phyloP scores from a whole-genome alignment of 2,113 vertebrate genomes.

The Gallinago media region DNA sequence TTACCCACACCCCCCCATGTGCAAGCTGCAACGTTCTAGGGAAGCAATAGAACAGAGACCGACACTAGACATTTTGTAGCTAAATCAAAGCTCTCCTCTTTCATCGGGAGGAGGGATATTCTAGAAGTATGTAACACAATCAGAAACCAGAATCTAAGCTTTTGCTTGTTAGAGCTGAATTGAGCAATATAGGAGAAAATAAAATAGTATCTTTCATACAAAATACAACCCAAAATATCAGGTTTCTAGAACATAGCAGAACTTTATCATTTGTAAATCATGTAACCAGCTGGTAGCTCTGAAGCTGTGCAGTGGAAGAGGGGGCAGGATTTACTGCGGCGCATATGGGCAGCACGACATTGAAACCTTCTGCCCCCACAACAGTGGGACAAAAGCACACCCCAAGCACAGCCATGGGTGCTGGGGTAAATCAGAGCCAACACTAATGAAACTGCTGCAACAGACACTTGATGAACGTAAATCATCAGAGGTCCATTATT shows the following conservation, averaged over 20 bases:
- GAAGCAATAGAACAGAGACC: background rate
- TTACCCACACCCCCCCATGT: background rate
- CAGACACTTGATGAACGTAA: background rate
- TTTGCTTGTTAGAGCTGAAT: background rate
- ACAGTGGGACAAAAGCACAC: background rate
- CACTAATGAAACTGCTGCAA: background rate
- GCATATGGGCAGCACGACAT: fast-evolving
- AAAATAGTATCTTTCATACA: background rate
- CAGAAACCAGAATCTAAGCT: background rate
- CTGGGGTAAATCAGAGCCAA: background rate
- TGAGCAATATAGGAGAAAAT: background rate
- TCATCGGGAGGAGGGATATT: background rate
- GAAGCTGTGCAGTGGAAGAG: background rate
- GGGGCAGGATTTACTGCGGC: background rate
- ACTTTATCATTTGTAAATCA: background rate
- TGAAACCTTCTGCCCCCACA: background rate
- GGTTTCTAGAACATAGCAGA: background rate
- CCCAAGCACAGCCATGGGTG: background rate
- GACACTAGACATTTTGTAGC: background rate
- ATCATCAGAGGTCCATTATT: background rate
- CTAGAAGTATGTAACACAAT: background rate
- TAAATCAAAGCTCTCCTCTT: background rate
- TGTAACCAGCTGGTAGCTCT: background rate
- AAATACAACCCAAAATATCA: background rate
- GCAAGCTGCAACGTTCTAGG: background rate